Percentiles rank a stretch among this genome's conserved stretches.
phyloP scores from a whole-genome alignment of 1,140 invertebrate genomes.

The Trichogramma pretiosum region DNA sequence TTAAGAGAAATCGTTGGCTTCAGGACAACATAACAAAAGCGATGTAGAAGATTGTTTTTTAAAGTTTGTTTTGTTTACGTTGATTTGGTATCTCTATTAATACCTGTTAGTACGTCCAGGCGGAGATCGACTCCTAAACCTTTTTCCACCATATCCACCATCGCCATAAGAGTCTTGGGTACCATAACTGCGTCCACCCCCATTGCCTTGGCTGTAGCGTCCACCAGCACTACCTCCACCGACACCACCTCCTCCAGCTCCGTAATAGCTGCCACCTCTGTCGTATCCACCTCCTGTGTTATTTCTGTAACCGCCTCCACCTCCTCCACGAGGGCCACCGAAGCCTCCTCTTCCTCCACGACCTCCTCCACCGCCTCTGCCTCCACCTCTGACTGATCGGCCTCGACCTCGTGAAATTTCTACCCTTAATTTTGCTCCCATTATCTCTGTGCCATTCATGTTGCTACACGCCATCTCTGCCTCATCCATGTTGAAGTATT shows the following conservation, averaged over 20 bases:
- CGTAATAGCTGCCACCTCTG: constrained; percentile 38
- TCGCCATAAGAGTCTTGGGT: constrained; percentile 39
- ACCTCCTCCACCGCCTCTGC: constrained; percentile 42
- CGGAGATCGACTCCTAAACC: constrained; percentile 49
- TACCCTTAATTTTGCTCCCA: constrained; percentile 72
- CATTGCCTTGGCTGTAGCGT: constrained; percentile 36
- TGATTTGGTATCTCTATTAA: constrained; percentile 27
- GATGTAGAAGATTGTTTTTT: constrained; percentile 15
- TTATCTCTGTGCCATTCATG: constrained; percentile 77
- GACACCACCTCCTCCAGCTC: constrained; percentile 41
- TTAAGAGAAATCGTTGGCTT: constrained; percentile 12
- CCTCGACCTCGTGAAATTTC: constrained; percentile 70
- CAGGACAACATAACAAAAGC: constrained; percentile 15
- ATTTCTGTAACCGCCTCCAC: constrained; percentile 34
- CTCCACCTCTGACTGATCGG: constrained; percentile 35
- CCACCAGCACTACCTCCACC: constrained; percentile 39
- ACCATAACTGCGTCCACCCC: constrained; percentile 32
- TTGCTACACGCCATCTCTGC: constrained; percentile 87
- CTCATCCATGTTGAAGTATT: constrained; percentile 91
- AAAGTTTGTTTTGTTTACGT: constrained; percentile 1
- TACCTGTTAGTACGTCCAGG: constrained; percentile 49
- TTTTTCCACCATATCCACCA: constrained; percentile 37
- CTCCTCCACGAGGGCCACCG: constrained; percentile 46
- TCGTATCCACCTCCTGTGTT: constrained; percentile 42
- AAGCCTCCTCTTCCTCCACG: constrained; percentile 44